These are phyloP conservation scores for Melolontha melolontha DNA, from an alignment of 2,888 invertebrate species.

Conservation along the genomic window DNA sequence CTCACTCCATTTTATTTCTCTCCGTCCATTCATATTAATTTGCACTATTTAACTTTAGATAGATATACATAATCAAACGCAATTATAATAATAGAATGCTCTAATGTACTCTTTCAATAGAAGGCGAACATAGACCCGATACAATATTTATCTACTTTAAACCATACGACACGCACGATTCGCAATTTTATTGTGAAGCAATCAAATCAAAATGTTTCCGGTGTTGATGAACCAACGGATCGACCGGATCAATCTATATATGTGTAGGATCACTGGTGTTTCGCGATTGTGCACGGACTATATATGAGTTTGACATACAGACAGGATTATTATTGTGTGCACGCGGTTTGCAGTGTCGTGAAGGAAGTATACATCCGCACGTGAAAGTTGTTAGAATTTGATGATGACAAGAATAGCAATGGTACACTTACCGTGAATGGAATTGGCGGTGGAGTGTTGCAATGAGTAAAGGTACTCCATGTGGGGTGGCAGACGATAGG, in stretches of 20 bases:
- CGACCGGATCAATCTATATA: not conserved
- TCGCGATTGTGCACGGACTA: too few relatives aligned
- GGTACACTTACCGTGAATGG: slow-evolving; percentile 74
- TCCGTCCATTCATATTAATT: too few relatives aligned
- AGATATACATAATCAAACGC: too few relatives aligned
- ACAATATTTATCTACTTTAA: slow-evolving; percentile 3
- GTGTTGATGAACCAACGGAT: slow-evolving; percentile 28
- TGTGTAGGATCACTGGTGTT: not conserved
- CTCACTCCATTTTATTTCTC: too few relatives aligned
- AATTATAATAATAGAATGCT: too few relatives aligned
- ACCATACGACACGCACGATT: not conserved
- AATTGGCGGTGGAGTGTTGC: slow-evolving; percentile 75
- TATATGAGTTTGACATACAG: not conserved
- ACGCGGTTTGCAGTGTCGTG: not conserved
- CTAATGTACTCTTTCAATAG: too few relatives aligned
- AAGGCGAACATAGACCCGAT: too few relatives aligned
- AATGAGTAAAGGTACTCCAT: slow-evolving; percentile 84
- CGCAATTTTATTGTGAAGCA: slow-evolving; percentile 14
- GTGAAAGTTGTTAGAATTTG: not conserved
- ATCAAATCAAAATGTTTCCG: slow-evolving; percentile 18
- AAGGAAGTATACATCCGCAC: slow-evolving; percentile 25
- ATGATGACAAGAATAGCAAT: slow-evolving; percentile 19
- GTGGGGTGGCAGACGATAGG: slow-evolving; percentile 79
- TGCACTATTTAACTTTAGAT: too few relatives aligned
- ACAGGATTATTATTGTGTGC: not conserved